Evolutionary conservation across 2,113 vertebrate species (phyloP).

Genomic region (Thalassoma bifasciatum): DNA sequence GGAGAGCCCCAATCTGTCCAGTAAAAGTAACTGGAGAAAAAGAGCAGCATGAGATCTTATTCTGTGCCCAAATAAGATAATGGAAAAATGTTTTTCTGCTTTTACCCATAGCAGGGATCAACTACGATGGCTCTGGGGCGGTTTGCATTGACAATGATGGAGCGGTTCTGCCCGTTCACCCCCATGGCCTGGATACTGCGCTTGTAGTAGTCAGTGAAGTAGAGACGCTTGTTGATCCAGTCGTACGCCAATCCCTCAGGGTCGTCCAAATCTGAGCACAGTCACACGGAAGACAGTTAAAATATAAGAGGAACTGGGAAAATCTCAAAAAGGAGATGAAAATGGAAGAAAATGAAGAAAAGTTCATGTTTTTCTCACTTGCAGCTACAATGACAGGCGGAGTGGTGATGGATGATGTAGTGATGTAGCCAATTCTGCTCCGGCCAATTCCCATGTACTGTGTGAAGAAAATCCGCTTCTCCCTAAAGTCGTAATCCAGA

Average conservation of each 20-base stretch:
- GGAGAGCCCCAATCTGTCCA: conserved; percentile 82
- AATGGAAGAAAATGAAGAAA: background rate
- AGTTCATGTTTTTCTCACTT: conserved; percentile 76
- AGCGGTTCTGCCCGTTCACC: conserved; percentile 86
- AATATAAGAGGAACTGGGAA: background rate
- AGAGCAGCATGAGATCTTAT: background rate
- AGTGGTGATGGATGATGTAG: conserved; percentile 73
- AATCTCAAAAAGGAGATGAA: background rate
- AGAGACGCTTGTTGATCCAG: conserved; percentile 92
- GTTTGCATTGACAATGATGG: conserved; percentile 85
- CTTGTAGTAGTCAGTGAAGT: conserved; percentile 89
- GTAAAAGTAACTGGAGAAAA: conserved; percentile 77
- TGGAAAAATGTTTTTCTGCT: conserved; percentile 6
- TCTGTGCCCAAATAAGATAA: background rate
- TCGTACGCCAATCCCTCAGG: conserved; percentile 93
- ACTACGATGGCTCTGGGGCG: conserved; percentile 87
- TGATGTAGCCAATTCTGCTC: conserved; percentile 89
- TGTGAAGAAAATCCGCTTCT: conserved; percentile 89
- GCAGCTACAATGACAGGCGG: conserved; percentile 84
- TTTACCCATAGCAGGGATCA: conserved; percentile 94
- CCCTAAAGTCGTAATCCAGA: conserved; percentile 88
- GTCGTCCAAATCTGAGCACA: conserved; percentile 84
- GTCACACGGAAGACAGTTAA: background rate
- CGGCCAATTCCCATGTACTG: conserved; percentile 78
- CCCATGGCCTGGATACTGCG: conserved; percentile 89